Evolutionary conservation across 2,888 invertebrate genomes (phyloP).

Genomic region (Spicauda simplicius): DNA sequence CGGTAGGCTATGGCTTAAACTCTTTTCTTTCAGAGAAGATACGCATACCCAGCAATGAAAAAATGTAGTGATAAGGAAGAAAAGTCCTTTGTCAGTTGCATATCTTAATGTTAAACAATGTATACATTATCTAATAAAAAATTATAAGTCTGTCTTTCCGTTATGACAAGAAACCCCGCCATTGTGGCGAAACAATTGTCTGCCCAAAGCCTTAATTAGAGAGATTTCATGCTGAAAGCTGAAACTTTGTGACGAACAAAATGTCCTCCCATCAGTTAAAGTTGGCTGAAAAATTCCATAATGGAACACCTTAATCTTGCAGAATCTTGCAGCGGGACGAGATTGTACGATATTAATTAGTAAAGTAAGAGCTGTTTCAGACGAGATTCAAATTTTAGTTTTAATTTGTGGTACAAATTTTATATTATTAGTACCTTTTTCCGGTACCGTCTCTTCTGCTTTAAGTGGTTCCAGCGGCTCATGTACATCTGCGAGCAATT

Average conservation of each 20-base stretch:
- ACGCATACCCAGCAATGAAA: too few species aligned
- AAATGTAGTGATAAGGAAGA: too few species aligned
- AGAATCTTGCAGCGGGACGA: conserved; percentile 67
- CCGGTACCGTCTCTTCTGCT: too few species aligned
- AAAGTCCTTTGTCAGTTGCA: too few species aligned
- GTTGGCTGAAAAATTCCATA: conserved; percentile 53
- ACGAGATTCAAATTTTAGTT: conserved; percentile 37
- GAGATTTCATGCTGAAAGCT: conserved; percentile 35
- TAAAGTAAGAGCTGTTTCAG: conserved; percentile 47
- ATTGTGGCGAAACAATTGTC: conserved; percentile 33
- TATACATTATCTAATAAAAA: neutral
- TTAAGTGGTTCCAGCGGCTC: too few species aligned
- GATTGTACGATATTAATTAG: conserved; percentile 78
- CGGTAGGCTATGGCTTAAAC: too few species aligned
- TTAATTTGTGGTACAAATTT: too few species aligned
- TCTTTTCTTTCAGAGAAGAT: too few species aligned
- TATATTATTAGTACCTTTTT: too few species aligned
- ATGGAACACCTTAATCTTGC: conserved; percentile 77
- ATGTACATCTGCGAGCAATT: too few species aligned
- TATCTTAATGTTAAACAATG: neutral
- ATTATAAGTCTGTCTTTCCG: conserved; percentile 14
- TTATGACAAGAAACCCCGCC: conserved; percentile 7
- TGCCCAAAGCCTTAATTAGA: conserved; percentile 28
- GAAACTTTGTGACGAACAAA: conserved; percentile 34
- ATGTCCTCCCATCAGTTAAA: conserved; percentile 39